Evolutionary conservation across 2,888 invertebrate genomes (phyloP).

Genomic region (Myopa tessellatipennis): DNA sequence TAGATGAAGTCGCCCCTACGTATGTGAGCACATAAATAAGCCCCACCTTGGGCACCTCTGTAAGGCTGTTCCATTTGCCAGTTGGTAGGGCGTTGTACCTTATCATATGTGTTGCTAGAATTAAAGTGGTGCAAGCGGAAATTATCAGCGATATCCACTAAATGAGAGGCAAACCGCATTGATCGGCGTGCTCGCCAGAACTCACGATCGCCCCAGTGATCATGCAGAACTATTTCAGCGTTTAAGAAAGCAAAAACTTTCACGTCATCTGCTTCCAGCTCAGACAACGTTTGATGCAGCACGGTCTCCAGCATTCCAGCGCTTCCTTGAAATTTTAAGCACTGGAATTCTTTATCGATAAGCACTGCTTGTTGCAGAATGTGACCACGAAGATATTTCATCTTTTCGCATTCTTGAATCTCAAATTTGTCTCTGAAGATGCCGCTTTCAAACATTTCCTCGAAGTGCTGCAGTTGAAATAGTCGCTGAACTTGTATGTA

Average conservation of each 20-base stretch:
- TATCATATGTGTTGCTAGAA: conserved; percentile 73
- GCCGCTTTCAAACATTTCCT: conserved; percentile 84
- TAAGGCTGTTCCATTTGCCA: conserved; percentile 72
- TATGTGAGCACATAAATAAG: conserved; percentile 88
- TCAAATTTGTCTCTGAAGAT: conserved; percentile 87
- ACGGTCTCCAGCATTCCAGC: conserved; percentile 75
- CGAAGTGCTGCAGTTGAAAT: conserved; percentile 85
- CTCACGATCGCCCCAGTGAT: conserved; percentile 82
- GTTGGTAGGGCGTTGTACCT: conserved; percentile 71
- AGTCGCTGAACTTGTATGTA: conserved; percentile 76
- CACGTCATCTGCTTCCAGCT: conserved; percentile 49
- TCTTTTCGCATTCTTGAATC: conserved; percentile 73
- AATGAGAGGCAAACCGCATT: conserved; percentile 84
- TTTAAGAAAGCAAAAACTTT: conserved; percentile 68
- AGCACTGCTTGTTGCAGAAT: conserved; percentile 81
- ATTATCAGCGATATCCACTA: conserved; percentile 76
- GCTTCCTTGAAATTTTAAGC: conserved; percentile 87
- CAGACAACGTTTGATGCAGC: conserved; percentile 65
- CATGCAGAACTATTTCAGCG: conserved; percentile 89
- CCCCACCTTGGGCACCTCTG: conserved; percentile 73
- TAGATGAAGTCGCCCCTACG: conserved; percentile 88
- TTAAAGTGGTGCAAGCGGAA: conserved; percentile 75
- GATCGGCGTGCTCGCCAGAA: conserved; percentile 92
- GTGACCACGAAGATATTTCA: conserved; percentile 54
- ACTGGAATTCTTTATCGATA: conserved; percentile 73